A percentile compares a stretch with the other conserved stretches of the same genome.
These are phyloP conservation scores for Erynnis tages DNA, from an alignment of 2,888 invertebrate species.

Conservation along the genomic window DNA sequence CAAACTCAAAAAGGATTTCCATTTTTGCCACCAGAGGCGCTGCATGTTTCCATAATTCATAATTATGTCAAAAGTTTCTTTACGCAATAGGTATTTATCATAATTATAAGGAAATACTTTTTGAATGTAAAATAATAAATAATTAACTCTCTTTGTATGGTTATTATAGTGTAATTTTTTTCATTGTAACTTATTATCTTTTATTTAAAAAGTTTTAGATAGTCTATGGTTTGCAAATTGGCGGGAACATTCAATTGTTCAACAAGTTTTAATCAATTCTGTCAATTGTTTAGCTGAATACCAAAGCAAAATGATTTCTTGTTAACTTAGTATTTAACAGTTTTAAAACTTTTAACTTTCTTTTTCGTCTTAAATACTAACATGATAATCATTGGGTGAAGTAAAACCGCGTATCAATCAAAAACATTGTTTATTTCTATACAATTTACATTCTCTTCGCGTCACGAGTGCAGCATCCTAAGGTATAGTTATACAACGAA, in stretches of 20 bases:
- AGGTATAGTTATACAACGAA: constrained; percentile 53
- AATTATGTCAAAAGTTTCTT: background rate
- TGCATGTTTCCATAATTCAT: background rate
- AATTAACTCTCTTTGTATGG: background rate
- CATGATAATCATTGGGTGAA: constrained; percentile 15
- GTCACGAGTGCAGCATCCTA: constrained; percentile 59
- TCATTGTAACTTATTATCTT: background rate
- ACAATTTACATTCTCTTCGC: constrained; percentile 63
- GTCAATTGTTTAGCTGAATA: too few relatives aligned
- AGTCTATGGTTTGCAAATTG: background rate
- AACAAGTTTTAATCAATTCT: too few relatives aligned
- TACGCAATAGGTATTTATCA: background rate
- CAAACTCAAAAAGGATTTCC: constrained; percentile 22
- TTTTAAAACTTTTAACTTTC: too few relatives aligned
- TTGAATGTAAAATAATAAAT: background rate
- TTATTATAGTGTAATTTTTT: background rate
- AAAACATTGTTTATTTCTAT: constrained; percentile 74
- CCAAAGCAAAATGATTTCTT: too few relatives aligned
- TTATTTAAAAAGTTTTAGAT: background rate
- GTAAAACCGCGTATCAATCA: constrained; percentile 51
- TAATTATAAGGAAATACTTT: background rate
- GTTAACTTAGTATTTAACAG: too few relatives aligned
- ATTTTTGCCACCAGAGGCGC: constrained; percentile 8
- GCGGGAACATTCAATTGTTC: background rate
- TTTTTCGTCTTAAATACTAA: too few relatives aligned